Base-by-base conservation (phyloP, 2,113 vertebrate genomes). In the Morone saxatilis region DNA sequence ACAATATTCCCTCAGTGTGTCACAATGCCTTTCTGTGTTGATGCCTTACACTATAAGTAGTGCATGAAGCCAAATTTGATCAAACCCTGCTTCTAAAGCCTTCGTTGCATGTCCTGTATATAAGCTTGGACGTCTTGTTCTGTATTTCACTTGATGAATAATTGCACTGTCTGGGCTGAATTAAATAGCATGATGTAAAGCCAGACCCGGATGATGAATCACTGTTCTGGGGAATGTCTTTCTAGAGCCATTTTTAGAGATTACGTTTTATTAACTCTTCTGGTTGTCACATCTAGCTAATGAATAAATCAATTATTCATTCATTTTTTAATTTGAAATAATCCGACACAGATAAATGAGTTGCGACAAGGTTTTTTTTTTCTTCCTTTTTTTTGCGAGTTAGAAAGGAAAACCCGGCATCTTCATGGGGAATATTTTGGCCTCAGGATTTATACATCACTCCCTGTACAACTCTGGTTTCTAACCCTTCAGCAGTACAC, bases 281-380 rank as follows among this genome's bases (percentile, higher is more conserved):
- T 77, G 76, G 81, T 86, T 88, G 91, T 92, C 89, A 87, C 83
- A 77, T 84, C 75, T 83, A 57, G 89, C 78, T 94, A 94, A 95
- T 95, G 94, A 93, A 90, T 76, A 62, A 87, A 94, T 95, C 65
- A 93, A 94, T 95, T 93, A 94, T 95, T 95, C 85, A 93, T 93
- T 71, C 14, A 8, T 84, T 86, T 75, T 76, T 82, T 80, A 83
- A 83, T 88, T 80, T 89, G 41, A 90, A 89, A 72, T 76, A 17
- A 72, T 78, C 61, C 70, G 80, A 88, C 90, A 65, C 1, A 51
- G 89, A 92, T 80, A 54, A 73, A 92, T 91, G 78, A 76, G 66
- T 10, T 6, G 78, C 16, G 7, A 41, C 10, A 41, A 47, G 78
- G 22, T 31, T 67, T 81, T 81, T 72, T 65, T 59, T 50, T 20